Conservation (phyloP, 2,797 vertebrate genomes). For the Meriones psammophilus region DNA sequence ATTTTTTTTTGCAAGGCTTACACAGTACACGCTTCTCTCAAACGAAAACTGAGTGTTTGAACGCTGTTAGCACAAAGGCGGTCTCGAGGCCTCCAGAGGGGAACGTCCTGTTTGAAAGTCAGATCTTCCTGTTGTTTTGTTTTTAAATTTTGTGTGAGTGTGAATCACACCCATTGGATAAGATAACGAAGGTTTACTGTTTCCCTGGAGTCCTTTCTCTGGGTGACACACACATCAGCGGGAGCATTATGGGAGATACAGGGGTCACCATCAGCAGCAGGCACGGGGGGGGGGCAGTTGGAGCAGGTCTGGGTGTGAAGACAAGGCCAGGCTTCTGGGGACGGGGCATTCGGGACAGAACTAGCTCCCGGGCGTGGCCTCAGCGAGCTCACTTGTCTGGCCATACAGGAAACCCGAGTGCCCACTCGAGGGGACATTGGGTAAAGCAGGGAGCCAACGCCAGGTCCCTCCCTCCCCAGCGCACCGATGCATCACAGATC, state of each 20-base stretch:
- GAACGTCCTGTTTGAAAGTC: slow-evolving; percentile 88
- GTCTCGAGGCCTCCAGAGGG: slow-evolving; percentile 90
- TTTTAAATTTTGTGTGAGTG: slow-evolving; percentile 84
- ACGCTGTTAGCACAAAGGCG: slow-evolving; percentile 88
- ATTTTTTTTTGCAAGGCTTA: slow-evolving; percentile 88
- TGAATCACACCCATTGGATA: slow-evolving; percentile 87
- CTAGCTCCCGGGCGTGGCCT: background rate
- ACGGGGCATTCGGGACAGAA: slow-evolving; percentile 49
- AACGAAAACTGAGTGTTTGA: slow-evolving; percentile 88
- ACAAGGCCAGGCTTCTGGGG: slow-evolving; percentile 66
- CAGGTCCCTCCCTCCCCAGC: too few species aligned
- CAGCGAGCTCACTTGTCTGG: slow-evolving; percentile 35
- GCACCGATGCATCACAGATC: too few species aligned
- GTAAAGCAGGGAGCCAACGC: background rate
- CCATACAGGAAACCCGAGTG: background rate
- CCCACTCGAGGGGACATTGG: background rate
- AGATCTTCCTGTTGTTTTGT: slow-evolving; percentile 65
- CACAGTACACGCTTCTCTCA: slow-evolving; percentile 89
- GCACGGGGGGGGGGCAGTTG: slow-evolving; percentile 73
- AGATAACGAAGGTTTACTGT: slow-evolving; percentile 85
- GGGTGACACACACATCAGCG: slow-evolving; percentile 81
- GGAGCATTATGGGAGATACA: slow-evolving; percentile 78
- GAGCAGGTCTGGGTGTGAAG: slow-evolving; percentile 70
- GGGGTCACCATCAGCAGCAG: slow-evolving; percentile 81
- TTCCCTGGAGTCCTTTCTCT: slow-evolving; percentile 85